A percentile compares a stretch with the other conserved stretches of the same genome.
Conservation (phyloP, 2,113 vertebrate genomes). For the Aspidoscelis tigris region DNA sequence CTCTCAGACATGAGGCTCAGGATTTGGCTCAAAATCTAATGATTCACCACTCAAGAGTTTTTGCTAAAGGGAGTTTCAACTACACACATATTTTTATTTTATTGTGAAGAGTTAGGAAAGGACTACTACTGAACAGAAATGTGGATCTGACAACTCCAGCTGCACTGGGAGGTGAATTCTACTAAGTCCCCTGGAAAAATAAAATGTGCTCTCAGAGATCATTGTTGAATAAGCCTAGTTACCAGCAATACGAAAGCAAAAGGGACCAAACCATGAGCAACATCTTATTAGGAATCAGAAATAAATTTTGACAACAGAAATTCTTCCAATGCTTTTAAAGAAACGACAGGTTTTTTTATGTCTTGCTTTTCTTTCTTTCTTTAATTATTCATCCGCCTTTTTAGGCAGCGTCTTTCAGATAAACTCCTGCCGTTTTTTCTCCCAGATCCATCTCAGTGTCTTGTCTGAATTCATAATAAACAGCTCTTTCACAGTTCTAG, state of each 20-base stretch:
- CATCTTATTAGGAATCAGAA: conserved; percentile 27
- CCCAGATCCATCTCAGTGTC: background rate
- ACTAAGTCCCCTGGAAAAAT: conserved; percentile 59
- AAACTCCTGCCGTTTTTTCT: background rate
- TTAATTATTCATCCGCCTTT: background rate
- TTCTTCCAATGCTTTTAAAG: conserved; percentile 41
- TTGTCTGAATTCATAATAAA: background rate
- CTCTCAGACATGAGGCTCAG: too few relatives aligned
- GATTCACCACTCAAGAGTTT: conserved; percentile 55
- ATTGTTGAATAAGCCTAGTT: conserved; percentile 60
- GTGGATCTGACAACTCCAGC: conserved; percentile 49
- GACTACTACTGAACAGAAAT: conserved; percentile 66
- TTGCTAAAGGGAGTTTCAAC: conserved; percentile 67
- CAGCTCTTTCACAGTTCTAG: background rate
- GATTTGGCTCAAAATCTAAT: background rate
- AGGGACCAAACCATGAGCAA: background rate
- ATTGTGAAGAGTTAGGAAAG: conserved; percentile 47
- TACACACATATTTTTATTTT: conserved; percentile 41
- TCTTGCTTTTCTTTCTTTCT: background rate
- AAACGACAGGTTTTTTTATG: background rate
- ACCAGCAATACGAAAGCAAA: conserved; percentile 37
- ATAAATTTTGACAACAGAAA: background rate
- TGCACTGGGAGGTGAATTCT: conserved; percentile 57
- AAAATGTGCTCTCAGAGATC: conserved; percentile 58
- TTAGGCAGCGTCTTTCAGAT: background rate